A percentile compares a stretch with the other conserved stretches of the same genome.
These are phyloP conservation scores for Diplazon laetatorius DNA, from an alignment of 2,888 invertebrate species.

Conservation along the genomic window DNA sequence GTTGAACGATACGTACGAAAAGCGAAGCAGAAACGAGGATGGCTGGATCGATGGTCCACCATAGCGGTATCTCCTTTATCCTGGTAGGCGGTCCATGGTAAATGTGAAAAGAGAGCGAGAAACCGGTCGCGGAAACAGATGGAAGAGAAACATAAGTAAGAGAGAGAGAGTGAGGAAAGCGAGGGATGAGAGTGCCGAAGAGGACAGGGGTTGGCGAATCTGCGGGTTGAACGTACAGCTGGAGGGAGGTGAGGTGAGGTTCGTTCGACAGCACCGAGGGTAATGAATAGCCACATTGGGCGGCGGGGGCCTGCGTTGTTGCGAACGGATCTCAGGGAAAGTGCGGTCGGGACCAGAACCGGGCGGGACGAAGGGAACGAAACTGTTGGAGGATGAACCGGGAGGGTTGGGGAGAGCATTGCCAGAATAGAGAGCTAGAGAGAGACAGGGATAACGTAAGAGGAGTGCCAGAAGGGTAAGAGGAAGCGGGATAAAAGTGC, in stretches of 20 bases:
- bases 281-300: conserved; percentile 69
- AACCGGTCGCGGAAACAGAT: conserved; percentile 7
- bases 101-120: conserved; percentile 44
- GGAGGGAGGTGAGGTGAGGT: conserved; percentile 57
- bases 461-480: conserved; percentile 50
- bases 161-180: conserved; percentile 16
- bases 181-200: too few relatives aligned
- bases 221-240: conserved; percentile 51
- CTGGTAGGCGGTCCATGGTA: conserved; percentile 44
- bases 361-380: conserved; percentile 51
- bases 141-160: conserved; percentile 31
- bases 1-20: conserved; percentile 49
- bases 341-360: conserved; percentile 41
- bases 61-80: conserved; percentile 50
- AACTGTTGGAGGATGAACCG: conserved; percentile 30
- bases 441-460: too few relatives aligned
- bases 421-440: conserved; percentile 21
- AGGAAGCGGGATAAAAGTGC: conserved; percentile 66
- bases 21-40: conserved; percentile 41
- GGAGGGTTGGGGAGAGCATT: conserved; percentile 27
- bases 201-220: conserved; percentile 47
- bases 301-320: conserved; percentile 62
- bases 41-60: conserved; percentile 48
- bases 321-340: conserved; percentile 61
- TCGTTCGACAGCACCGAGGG: conserved; percentile 67